These are phyloP conservation scores for Drosophila neutralis DNA, from an alignment of 2,888 invertebrate species.

Conservation along the genomic window DNA sequence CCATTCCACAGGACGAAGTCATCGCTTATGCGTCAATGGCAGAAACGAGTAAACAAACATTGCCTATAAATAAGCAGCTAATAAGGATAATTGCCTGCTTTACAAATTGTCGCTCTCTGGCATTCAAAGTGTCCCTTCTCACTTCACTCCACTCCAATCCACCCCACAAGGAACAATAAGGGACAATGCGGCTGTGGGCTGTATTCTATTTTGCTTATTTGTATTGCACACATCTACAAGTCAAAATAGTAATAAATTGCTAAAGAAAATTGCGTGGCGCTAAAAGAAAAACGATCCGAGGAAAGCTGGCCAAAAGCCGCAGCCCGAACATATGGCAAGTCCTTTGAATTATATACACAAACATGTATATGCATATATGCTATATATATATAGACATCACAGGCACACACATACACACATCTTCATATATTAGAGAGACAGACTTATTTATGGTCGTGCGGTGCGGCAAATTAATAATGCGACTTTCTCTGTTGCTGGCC, in stretches of 20 bases:
- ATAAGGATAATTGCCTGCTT: slow-evolving; percentile 81
- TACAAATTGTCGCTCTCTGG: slow-evolving; percentile 66
- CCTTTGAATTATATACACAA: slow-evolving; percentile 60
- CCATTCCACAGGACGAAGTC: slow-evolving; percentile 15
- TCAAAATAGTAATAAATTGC: slow-evolving; percentile 79
- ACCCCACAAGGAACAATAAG: neutral
- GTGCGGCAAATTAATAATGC: slow-evolving; percentile 78
- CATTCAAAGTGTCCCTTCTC: slow-evolving; percentile 16
- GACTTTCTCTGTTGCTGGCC: slow-evolving; percentile 68
- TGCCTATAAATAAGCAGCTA: slow-evolving; percentile 77
- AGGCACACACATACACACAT: slow-evolving; percentile 9
- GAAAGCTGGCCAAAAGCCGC: slow-evolving; percentile 32
- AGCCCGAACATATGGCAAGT: slow-evolving; percentile 63
- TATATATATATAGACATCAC: slow-evolving; percentile 5
- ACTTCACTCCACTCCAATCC: neutral
- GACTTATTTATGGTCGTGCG: slow-evolving; percentile 76
- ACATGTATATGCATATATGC: slow-evolving; percentile 1
- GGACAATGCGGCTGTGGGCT: neutral
- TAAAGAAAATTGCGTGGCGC: slow-evolving; percentile 65
- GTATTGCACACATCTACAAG: slow-evolving; percentile 58
- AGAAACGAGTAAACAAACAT: slow-evolving; percentile 68
- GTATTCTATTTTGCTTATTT: slow-evolving; percentile 17
- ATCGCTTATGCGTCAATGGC: slow-evolving; percentile 64
- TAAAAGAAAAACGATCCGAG: slow-evolving; percentile 49
- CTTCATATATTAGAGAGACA: slow-evolving; percentile 41